These are phyloP conservation scores for Neocrepidodera transversa DNA, from an alignment of 2,888 invertebrate genomes.

Conservation along the genomic window DNA sequence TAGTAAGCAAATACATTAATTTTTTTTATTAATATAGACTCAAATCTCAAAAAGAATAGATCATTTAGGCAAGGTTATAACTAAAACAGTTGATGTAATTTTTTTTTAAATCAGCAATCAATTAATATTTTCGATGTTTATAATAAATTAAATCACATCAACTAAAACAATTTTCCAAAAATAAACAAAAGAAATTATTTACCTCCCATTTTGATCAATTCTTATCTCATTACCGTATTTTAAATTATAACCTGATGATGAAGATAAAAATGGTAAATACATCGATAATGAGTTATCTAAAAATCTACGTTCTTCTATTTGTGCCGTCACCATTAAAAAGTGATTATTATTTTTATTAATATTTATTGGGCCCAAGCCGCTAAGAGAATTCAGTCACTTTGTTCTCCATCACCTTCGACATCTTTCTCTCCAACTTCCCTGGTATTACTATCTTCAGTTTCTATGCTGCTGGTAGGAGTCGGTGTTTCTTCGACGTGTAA, in stretches of 20 bases:
- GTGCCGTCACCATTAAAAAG: constrained; percentile 53
- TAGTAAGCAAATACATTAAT: constrained; percentile 57
- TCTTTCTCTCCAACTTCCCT: constrained; percentile 65
- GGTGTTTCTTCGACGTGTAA: constrained; percentile 62
- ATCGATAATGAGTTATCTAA: constrained; percentile 46
- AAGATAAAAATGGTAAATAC: constrained; percentile 48
- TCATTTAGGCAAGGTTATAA: no score
- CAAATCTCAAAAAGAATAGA: neutral
- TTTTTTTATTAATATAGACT: constrained; percentile 6
- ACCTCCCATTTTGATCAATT: no score
- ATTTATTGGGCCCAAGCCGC: constrained; percentile 43
- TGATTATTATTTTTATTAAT: constrained; percentile 29
- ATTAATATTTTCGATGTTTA: no score
- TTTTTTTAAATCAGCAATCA: no score
- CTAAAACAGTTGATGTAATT: no score
- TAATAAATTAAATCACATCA: no score
- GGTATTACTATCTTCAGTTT: constrained; percentile 66
- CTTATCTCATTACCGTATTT: constrained; percentile 5
- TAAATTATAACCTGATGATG: constrained; percentile 32
- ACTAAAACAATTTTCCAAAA: no score
- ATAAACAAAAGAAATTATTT: no score
- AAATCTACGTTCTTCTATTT: constrained; percentile 50
- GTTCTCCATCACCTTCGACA: constrained; percentile 67
- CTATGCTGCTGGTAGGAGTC: constrained; percentile 67
- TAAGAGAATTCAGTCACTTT: constrained; percentile 61